These are phyloP conservation scores for Cherax destructor DNA, from an alignment of 1,140 invertebrate genomes.

Conservation along the genomic window DNA sequence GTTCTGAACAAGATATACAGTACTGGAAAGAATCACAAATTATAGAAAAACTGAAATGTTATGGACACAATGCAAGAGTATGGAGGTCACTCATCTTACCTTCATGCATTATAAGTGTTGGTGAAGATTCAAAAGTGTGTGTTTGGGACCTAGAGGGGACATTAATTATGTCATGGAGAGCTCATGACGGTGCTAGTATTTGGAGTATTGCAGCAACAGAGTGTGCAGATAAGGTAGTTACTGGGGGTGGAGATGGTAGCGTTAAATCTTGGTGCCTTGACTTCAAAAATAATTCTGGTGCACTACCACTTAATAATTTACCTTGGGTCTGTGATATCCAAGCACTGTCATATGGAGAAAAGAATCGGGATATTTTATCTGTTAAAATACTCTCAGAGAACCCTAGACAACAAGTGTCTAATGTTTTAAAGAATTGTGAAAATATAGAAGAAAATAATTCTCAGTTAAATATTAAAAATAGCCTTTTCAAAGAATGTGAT, in stretches of 20 bases:
- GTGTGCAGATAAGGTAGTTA: constrained; percentile 26
- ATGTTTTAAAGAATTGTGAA: background rate
- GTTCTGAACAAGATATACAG: background rate
- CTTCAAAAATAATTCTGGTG: background rate
- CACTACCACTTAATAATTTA: background rate
- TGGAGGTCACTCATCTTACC: constrained; percentile 49
- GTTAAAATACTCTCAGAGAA: background rate
- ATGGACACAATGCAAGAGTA: constrained; percentile 51
- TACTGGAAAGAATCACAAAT: constrained; percentile 39
- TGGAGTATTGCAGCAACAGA: constrained; percentile 45
- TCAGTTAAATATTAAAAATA: no score
- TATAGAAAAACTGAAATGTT: constrained; percentile 28
- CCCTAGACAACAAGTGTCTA: background rate
- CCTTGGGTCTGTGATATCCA: background rate
- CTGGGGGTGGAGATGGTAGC: constrained; percentile 53
- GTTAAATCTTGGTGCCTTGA: constrained; percentile 47
- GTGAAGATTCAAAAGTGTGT: constrained; percentile 53
- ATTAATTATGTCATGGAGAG: constrained; percentile 29
- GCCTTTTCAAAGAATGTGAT: no score
- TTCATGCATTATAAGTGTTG: constrained; percentile 46
- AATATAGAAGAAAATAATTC: background rate
- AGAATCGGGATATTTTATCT: background rate
- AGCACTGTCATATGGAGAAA: background rate
- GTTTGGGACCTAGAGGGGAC: constrained; percentile 43
- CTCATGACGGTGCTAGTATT: constrained; percentile 48